Evolutionary conservation across 1,140 invertebrate species (phyloP).

Genomic region (Lamellibrachia luymesi): DNA sequence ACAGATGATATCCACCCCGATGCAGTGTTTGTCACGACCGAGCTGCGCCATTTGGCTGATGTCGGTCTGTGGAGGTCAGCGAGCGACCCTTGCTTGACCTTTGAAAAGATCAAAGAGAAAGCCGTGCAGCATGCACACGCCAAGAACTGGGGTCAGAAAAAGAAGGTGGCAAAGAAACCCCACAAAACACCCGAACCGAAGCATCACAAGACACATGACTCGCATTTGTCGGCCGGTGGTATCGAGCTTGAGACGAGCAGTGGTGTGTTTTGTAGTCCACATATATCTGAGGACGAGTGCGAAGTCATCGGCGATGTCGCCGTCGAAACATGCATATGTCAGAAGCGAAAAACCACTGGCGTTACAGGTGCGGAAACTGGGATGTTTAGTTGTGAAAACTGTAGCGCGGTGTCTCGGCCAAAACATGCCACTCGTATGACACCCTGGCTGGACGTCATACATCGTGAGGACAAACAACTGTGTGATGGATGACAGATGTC

Average conservation of each 20-base stretch:
- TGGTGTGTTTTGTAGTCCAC: neutral
- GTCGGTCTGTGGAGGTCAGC: constrained; percentile 6
- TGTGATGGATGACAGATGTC: neutral
- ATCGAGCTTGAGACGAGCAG: neutral
- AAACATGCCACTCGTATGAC: neutral
- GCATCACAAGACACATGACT: neutral
- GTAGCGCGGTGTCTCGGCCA: neutral
- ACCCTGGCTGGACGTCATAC: neutral
- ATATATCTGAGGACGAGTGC: neutral
- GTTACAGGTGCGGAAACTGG: neutral
- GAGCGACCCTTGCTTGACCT: constrained; percentile 10
- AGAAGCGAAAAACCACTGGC: neutral
- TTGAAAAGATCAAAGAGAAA: constrained; percentile 18
- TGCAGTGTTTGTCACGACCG: neutral
- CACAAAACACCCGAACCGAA: neutral
- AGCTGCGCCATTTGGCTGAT: neutral
- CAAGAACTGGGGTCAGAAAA: constrained; percentile 5
- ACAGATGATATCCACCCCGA: neutral
- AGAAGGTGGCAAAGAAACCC: neutral
- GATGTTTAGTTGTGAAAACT: neutral
- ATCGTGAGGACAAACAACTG: neutral
- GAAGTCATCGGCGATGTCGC: neutral
- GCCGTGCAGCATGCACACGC: neutral
- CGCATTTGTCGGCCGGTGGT: neutral
- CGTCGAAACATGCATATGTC: neutral